Evolutionary conservation across 2,113 vertebrate species (phyloP).

Genomic region (Barnardius zonarius): DNA sequence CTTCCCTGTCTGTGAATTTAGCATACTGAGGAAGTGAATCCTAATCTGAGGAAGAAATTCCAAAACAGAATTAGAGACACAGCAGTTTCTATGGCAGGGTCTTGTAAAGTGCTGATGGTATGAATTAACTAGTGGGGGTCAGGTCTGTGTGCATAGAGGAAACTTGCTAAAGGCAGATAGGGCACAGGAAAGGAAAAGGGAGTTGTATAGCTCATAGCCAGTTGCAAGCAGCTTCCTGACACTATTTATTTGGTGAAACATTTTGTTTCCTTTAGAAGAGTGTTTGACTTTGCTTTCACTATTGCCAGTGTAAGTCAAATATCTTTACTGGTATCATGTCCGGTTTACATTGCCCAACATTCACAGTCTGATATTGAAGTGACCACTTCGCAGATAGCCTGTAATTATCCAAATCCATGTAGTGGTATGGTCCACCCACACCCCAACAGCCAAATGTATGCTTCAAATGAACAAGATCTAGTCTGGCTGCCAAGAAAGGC

Average conservation of each 20-base stretch:
- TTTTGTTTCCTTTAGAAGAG: neutral
- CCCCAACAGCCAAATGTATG: neutral
- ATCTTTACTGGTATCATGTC: neutral
- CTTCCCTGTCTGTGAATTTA: neutral
- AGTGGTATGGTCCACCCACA: neutral
- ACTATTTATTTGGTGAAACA: neutral
- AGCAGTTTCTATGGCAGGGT: neutral
- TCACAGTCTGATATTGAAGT: neutral
- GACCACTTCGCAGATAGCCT: neutral
- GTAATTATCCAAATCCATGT: rapidly evolving
- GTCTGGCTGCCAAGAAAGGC: neutral
- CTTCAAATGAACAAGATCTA: neutral
- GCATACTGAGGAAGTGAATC: neutral
- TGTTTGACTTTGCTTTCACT: neutral
- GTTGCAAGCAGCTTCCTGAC: constrained; percentile 43
- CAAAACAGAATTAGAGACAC: neutral
- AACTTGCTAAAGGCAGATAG: constrained; percentile 52
- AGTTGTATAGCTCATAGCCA: neutral
- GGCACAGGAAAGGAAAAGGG: constrained; percentile 49
- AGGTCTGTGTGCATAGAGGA: constrained; percentile 20
- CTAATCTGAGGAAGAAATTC: constrained; percentile 7
- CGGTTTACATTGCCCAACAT: neutral
- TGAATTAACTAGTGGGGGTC: neutral
- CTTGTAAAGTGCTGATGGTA: neutral
- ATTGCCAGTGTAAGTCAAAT: neutral